Evolutionary conservation across 2,888 invertebrate genomes (phyloP).

Genomic region (Neoitamus cyanurus): DNA sequence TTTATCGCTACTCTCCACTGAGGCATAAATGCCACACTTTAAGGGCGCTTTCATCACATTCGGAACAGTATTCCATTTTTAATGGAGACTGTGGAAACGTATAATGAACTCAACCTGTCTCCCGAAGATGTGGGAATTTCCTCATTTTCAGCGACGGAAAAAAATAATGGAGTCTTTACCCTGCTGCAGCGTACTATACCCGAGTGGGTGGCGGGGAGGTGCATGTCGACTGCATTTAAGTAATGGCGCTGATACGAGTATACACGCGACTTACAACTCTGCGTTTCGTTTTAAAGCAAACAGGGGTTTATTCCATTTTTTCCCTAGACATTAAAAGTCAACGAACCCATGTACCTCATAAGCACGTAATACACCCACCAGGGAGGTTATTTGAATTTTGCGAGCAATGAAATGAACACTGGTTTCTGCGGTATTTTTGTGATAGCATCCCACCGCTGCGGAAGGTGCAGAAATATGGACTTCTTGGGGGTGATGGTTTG

Average conservation of each 20-base stretch:
- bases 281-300: background rate
- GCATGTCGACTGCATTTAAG: background rate
- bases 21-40: background rate
- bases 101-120: background rate
- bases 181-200: background rate
- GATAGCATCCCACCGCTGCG: background rate
- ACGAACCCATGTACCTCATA: slow-evolving; percentile 8
- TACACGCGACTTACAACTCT: slow-evolving; percentile 14
- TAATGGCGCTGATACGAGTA: background rate
- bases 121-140: background rate
- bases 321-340: slow-evolving; percentile 5
- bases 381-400: slow-evolving; percentile 8
- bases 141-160: background rate
- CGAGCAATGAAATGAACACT: background rate
- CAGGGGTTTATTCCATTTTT: background rate
- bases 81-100: background rate
- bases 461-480: background rate
- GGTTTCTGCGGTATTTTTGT: background rate
- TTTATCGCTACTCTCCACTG: background rate
- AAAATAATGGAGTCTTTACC: background rate
- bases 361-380: background rate
- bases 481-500: background rate
- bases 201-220: background rate
- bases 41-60: slow-evolving; percentile 12
- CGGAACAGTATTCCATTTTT: background rate